Evolutionary conservation across 2,888 invertebrate species (phyloP).

Genomic region (Trilocha varians): DNA sequence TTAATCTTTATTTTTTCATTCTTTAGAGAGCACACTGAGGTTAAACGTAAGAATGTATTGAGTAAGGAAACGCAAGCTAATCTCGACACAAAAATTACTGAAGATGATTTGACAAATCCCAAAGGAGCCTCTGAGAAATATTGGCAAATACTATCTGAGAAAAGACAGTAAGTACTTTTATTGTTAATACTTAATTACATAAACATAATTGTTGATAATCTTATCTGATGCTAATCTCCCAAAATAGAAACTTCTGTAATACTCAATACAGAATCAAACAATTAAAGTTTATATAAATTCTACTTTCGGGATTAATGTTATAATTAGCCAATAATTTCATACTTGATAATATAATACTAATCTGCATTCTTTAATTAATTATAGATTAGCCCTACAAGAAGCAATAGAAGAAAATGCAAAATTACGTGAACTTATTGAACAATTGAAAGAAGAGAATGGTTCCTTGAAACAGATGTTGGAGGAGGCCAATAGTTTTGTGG

Average conservation of each 20-base stretch:
- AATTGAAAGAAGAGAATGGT: constrained; percentile 76
- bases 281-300: too few species aligned
- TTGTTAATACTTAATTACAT: background rate
- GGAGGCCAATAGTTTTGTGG: constrained; percentile 82
- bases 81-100: constrained; percentile 70
- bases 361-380: too few species aligned
- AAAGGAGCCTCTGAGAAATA: constrained; percentile 81
- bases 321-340: too few species aligned
- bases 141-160: constrained; percentile 84
- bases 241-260: too few species aligned
- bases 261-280: too few species aligned
- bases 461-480: constrained; percentile 81
- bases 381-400: constrained; percentile 78
- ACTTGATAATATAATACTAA: too few species aligned
- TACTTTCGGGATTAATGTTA: too few species aligned
- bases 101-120: constrained; percentile 80
- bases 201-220: too few species aligned
- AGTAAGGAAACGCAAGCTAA: constrained; percentile 77
- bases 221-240: too few species aligned
- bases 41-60: constrained; percentile 62
- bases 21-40: constrained; percentile 44
- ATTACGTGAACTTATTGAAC: constrained; percentile 59
- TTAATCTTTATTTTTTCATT: constrained; percentile 16
- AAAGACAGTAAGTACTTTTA: constrained; percentile 68
- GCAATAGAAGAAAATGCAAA: constrained; percentile 81